Percentiles rank a stretch among this genome's conserved stretches.
Conservation (phyloP, 2,888 invertebrate species). For the Cephus sareptanus region DNA sequence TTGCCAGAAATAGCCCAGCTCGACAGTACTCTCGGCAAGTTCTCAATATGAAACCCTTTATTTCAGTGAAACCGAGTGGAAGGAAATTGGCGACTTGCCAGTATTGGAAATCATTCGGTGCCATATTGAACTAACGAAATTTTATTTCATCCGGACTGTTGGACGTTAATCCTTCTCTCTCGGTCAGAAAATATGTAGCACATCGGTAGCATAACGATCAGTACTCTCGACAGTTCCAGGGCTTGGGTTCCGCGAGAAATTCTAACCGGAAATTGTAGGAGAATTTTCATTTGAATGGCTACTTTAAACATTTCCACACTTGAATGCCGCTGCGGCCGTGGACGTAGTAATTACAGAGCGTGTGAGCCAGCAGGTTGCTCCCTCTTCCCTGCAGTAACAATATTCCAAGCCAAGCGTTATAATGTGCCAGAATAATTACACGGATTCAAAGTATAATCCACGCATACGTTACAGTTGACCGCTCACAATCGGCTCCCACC, state of each 20-base stretch:
- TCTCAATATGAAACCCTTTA: slow-evolving; percentile 54
- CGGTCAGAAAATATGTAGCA: background rate
- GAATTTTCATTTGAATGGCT: background rate
- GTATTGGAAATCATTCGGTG: slow-evolving; percentile 49
- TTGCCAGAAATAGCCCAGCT: background rate
- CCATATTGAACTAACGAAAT: slow-evolving; percentile 53
- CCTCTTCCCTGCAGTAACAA: background rate
- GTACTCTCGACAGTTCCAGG: background rate
- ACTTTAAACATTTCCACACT: background rate
- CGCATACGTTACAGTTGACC: background rate
- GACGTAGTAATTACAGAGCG: slow-evolving; percentile 1
- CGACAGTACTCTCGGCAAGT: slow-evolving; percentile 42
- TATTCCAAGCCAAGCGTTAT: background rate
- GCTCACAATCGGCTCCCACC: background rate
- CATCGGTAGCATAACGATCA: background rate
- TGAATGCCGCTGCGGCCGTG: background rate
- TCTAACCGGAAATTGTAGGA: background rate
- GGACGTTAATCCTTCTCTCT: background rate
- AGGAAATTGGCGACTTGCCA: slow-evolving; percentile 48
- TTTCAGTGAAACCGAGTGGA: slow-evolving; percentile 54
- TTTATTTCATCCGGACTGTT: slow-evolving; percentile 39
- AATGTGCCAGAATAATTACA: background rate
- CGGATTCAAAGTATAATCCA: background rate
- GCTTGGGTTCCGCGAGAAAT: background rate
- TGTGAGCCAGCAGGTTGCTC: background rate